These are phyloP conservation scores for Cepaea nemoralis DNA, from an alignment of 1,140 invertebrate species.

Conservation along the genomic window DNA sequence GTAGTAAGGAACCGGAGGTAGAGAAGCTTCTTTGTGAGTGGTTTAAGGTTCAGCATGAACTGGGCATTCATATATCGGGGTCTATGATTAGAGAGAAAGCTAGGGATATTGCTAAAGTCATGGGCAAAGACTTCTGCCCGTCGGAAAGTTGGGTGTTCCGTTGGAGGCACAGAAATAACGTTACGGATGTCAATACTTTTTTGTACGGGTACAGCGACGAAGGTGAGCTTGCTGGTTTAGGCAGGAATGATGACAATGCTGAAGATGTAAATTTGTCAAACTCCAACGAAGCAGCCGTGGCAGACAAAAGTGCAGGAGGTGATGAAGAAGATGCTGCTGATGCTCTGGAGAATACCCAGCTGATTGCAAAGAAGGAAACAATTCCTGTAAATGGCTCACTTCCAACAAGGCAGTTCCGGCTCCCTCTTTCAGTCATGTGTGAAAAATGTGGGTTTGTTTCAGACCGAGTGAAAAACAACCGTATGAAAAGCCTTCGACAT, in stretches of 20 bases:
- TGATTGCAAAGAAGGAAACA: neutral
- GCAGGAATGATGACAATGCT: neutral
- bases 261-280: neutral
- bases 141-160: constrained; percentile 41
- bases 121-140: constrained; percentile 39
- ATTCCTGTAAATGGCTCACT: neutral
- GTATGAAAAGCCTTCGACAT: constrained; percentile 20
- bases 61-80: constrained; percentile 35
- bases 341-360: no score
- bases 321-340: neutral
- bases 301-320: neutral
- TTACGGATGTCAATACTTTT: neutral
- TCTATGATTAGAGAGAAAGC: constrained; percentile 35
- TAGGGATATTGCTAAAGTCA: constrained; percentile 27
- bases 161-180: constrained; percentile 36
- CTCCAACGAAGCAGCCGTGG: neutral
- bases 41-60: constrained; percentile 31
- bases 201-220: constrained; percentile 15
- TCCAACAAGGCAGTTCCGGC: neutral
- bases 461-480: constrained; percentile 16
- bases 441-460: constrained; percentile 40
- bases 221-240: neutral
- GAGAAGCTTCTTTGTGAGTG: constrained; percentile 38
- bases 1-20: constrained; percentile 38
- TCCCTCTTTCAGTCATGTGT: constrained; percentile 36